These are phyloP conservation scores for Tyrophagus putrescentiae DNA, from an alignment of 1,140 invertebrate genomes.

Conservation along the genomic window DNA sequence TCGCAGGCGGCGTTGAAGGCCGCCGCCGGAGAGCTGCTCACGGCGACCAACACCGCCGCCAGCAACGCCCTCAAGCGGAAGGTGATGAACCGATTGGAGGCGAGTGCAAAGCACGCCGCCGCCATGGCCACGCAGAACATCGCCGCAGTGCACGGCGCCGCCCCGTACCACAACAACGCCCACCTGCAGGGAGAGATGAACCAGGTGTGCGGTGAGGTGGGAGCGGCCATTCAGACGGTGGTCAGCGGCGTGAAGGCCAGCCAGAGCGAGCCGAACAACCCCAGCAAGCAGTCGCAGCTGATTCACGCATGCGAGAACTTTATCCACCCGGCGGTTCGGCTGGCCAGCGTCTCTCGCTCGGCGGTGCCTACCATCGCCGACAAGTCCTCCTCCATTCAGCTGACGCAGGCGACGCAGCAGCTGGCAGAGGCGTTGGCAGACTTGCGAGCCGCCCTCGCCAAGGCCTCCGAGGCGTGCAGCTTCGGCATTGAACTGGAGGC, in stretches of 20 bases:
- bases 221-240: constrained; percentile 61
- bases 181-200: constrained; percentile 54
- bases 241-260: constrained; percentile 64
- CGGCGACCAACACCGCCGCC: constrained; percentile 65
- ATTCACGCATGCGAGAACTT: constrained; percentile 76
- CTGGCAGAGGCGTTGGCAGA: constrained; percentile 59
- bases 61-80: constrained; percentile 62
- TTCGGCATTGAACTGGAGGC: constrained; percentile 62
- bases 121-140: constrained; percentile 66
- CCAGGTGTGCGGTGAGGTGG: constrained; percentile 55
- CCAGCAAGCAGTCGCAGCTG: constrained; percentile 58
- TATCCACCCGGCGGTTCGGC: constrained; percentile 44
- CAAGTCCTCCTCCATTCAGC: constrained; percentile 53
- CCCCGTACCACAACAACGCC: constrained; percentile 51
- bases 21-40: constrained; percentile 68
- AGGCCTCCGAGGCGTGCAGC: constrained; percentile 71
- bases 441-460: constrained; percentile 57
- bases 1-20: constrained; percentile 65
- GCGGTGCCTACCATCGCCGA: constrained; percentile 72
- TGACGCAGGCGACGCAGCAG: constrained; percentile 54
- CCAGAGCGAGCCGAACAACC: constrained; percentile 51
- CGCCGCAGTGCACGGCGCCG: constrained; percentile 52
- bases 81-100: constrained; percentile 55
- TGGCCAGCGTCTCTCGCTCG: constrained; percentile 55
- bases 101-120: constrained; percentile 26